Base-by-base conservation (phyloP, 2,888 invertebrate species). In the Dryocosmus kuriphilus region DNA sequence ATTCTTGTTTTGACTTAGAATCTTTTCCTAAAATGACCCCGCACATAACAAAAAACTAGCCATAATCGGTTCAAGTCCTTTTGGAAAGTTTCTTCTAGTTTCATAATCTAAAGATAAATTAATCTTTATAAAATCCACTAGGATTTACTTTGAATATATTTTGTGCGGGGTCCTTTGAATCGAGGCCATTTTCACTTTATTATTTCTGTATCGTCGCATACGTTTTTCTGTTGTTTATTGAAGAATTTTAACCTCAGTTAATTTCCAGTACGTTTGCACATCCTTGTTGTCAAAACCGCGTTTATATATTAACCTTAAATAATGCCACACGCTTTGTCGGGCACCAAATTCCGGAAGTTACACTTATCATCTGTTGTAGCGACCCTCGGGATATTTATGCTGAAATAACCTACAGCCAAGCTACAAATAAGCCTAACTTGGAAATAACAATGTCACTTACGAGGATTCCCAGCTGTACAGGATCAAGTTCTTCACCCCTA, bases 271-370 rank as follows among this genome's bases (percentile, higher is more conserved):
- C n/a, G 32, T 51, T 32, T 27, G 30, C 30, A 46, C 51, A 71
- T n/a, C 30, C 71, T 71, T 71, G n/a, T n/a, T 71, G 71, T 71
- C 71, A 71, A 71, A 71, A 27, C 5, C 71, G 51, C 71, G 32
- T 71, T 71, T 30, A 32, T 51, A 51, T 51, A 71, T 71, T 51
- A 71, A 51, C 51, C 71, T 71, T 19, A 71, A 71, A 71, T 71
- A 51, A 71, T 51, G 71, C 71, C 71, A 67, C 46, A n/a, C 30
- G 71, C 27, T 51, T 71, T 71, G 7, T n/a, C 11, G 16, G 30
- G 51, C 30, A 30, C 46, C 16, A 71, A 71, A 71, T 71, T 71
- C 51, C 51, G 71, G 71, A 71, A 71, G 46, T 71, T 71, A 27
- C 30, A 19, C 27, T 71, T 11, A n/a, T 71, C 46, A 51, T n/a